Base-by-base conservation (phyloP, 2,797 vertebrate genomes). In the Hyperoplus lanceolatus region DNA sequence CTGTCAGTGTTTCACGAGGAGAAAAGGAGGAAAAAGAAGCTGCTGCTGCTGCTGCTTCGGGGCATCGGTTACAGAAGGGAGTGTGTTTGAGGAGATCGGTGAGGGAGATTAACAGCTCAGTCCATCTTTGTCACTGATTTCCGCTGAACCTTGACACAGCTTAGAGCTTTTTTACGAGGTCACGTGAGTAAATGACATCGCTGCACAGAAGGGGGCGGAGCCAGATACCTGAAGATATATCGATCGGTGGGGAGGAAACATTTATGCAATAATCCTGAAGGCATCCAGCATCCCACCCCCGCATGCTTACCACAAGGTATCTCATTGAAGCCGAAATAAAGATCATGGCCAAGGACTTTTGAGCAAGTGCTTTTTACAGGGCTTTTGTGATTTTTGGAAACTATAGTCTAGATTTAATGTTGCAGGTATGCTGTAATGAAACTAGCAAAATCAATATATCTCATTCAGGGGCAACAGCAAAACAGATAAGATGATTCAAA, bases 91-190 rank as follows among this genome's bases (percentile, higher is more conserved):
- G 84, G 82, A 93, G 93, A 94, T 94, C 63, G 82, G 84, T 88
- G 79, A 79, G 79, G 84, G 71, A 93, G 93, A 94, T 95, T 94
- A 94, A 89, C 89, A 85, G 90, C 92, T 92, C 89, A 93, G 91
- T 92, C 90, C 88, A 87, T 92, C 91, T 91, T 85, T 93, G 91
- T 93, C 90, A 88, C 82, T 21, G 80, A 90, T 81, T 85, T 70
- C 81, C 49, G 68, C 84, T 89, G 89, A 93, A 93, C 90, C 82
- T 86, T 91, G 89, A 93, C 90, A 88, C 84, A 87, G 89, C 90
- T 93, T 86, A 89, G 73, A 92, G 86, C 83, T 89, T 91, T 89
- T 91, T 91, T 90, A 89, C 59, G 68, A 84, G 91, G 92, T 92
- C 90, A 91, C 79, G 51, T 75, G 78, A 87, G 83, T 89, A 92